Evolutionary conservation across 1,140 invertebrate species (phyloP), one percentile per base, ranked within the genome.

Genomic region (Epicauta chinensis): DNA sequence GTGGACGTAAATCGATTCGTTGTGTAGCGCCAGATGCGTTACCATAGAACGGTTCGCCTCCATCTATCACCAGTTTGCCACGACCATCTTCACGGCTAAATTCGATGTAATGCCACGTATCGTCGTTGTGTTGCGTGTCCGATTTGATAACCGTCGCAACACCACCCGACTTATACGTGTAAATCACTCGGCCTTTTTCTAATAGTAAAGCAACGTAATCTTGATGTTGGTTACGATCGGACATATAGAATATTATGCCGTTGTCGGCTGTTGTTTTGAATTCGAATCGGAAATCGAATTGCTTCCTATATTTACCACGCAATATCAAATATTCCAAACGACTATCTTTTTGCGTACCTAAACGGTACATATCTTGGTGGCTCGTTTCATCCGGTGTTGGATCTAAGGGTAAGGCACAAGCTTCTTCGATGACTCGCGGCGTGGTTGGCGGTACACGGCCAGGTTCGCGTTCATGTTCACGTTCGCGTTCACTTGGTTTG

Each of bases 191-290:
- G 36, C 92, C 92, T 34, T 89, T 78, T 38, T 81, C 77, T 65
- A 98, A 74, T 61, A 86, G 92, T 0, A 97, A 64, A 5, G 87
- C 83, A 2, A 96, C 77, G 63, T 87, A 89, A 65, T 97, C 68
- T 1, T 37, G 38, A 10, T 40, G 44, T 2, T 10, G 30, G 34
- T 78, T 74, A 1, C 66, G 54, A 52, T 88, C 81, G 0, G 83
- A 72, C 0, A 84, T 82, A 69, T 94, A 97, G 69, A 97, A 89
- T 0, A 84, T 67, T 1, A 97, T 76, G 35, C 96, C 95, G 60
- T 91, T 81, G 0, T 77, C 67, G 39, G 81, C 75, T 30, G 74
- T 77, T 0, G 94, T 96, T 58, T 87, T 87, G 67, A 98, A 83
- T 14, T 88, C 81, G 9, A 97, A 74, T 11, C 82, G 82, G 57